These are phyloP conservation scores for Drosophila pullipes DNA, from an alignment of 2,888 invertebrate species.

Conservation along the genomic window DNA sequence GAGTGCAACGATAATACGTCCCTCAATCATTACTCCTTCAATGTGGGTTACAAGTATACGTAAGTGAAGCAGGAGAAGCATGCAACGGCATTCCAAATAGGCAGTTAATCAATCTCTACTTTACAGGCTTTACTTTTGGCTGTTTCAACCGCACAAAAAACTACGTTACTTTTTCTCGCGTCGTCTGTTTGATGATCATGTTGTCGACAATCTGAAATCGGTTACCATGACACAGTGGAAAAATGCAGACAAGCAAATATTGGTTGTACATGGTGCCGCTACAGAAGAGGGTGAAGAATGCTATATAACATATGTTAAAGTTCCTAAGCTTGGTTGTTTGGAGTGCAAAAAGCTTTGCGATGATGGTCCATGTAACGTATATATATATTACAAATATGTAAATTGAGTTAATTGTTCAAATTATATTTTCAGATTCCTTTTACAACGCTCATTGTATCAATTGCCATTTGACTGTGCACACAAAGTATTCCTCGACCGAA, in stretches of 20 bases:
- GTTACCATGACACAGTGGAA: slow-evolving; percentile 89
- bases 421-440: slow-evolving; percentile 86
- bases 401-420: background rate
- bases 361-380: slow-evolving; percentile 83
- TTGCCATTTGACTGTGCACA: slow-evolving; percentile 96
- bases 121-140: slow-evolving; percentile 85
- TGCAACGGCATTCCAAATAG: background rate
- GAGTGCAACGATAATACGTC: slow-evolving; percentile 87
- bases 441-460: slow-evolving; percentile 91
- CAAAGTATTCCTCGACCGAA: slow-evolving; percentile 95
- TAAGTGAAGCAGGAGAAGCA: slow-evolving; percentile 84
- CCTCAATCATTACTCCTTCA: slow-evolving; percentile 87
- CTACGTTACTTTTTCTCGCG: slow-evolving; percentile 86
- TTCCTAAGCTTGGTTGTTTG: slow-evolving; percentile 88
- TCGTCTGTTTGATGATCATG: slow-evolving; percentile 88
- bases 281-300: slow-evolving; percentile 85
- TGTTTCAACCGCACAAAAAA: slow-evolving; percentile 84
- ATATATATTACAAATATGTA: background rate
- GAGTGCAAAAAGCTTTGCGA: slow-evolving; percentile 86
- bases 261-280: slow-evolving; percentile 87
- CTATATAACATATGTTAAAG: slow-evolving; percentile 85
- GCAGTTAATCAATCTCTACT: background rate
- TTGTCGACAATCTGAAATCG: slow-evolving; percentile 87
- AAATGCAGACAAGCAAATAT: slow-evolving; percentile 86
- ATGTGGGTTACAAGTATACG: slow-evolving; percentile 88